Evolutionary conservation across 2,797 vertebrate species (phyloP).

Genomic region (Cirrhinus mrigala): DNA sequence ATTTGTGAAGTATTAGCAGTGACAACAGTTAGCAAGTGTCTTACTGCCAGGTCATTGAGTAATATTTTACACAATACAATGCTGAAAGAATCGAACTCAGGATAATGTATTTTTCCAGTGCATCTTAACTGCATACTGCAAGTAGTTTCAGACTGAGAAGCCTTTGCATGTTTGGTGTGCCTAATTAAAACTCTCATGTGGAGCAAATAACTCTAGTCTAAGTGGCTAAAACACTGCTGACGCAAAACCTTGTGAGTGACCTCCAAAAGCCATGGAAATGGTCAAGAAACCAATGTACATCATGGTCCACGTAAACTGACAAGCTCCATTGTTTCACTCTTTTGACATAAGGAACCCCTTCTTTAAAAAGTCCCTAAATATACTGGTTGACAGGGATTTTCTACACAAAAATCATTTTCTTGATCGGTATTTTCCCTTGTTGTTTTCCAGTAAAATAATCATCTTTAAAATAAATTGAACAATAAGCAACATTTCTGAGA

Average conservation of each 20-base stretch:
- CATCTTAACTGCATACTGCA: neutral
- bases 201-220: neutral
- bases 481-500: neutral
- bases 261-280: neutral
- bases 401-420: constrained; percentile 36
- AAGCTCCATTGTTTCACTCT: constrained; percentile 13
- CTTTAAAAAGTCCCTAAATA: constrained; percentile 12
- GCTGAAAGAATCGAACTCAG: too few relatives aligned
- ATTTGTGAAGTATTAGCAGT: too few relatives aligned
- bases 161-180: neutral
- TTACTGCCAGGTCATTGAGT: too few relatives aligned
- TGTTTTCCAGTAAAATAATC: neutral
- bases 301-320: constrained; percentile 20
- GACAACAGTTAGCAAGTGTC: too few relatives aligned
- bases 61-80: too few relatives aligned
- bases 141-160: neutral
- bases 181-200: constrained; percentile 1
- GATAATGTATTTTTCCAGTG: neutral
- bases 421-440: constrained; percentile 17
- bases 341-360: constrained; percentile 18
- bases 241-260: constrained; percentile 12
- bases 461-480: neutral
- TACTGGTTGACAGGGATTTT: neutral
- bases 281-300: neutral
- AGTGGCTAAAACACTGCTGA: constrained; percentile 25